Percentiles rank a stretch among this genome's conserved stretches.
These are phyloP conservation scores for Terebella lapidaria DNA, from an alignment of 2,888 invertebrate genomes.

Conservation along the genomic window DNA sequence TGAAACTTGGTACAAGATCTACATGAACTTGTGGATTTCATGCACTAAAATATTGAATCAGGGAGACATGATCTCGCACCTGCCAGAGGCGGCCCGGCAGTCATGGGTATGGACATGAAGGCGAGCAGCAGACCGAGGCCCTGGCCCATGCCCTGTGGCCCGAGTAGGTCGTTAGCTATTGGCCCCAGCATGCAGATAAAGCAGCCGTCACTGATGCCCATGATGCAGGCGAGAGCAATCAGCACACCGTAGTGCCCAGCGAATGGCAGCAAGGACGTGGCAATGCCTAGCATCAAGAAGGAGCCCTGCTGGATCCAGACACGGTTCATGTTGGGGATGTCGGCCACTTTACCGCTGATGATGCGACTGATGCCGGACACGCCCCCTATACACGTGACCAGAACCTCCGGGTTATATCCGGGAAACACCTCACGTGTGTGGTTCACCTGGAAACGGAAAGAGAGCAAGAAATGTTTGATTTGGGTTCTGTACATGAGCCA, in stretches of 20 bases:
- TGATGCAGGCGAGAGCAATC: constrained; percentile 68
- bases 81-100: constrained; percentile 74
- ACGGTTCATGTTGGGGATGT: constrained; percentile 68
- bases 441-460: constrained; percentile 56
- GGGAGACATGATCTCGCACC: too few species aligned
- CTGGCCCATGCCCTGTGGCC: constrained; percentile 74
- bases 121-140: constrained; percentile 87
- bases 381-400: constrained; percentile 79
- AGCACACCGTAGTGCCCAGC: constrained; percentile 62
- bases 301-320: constrained; percentile 63
- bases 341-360: constrained; percentile 77
- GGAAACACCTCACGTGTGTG: constrained; percentile 67
- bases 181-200: constrained; percentile 87
- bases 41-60: too few species aligned
- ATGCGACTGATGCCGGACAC: constrained; percentile 81
- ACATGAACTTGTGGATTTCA: too few species aligned
- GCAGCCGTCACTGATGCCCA: constrained; percentile 89
- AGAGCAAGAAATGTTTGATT: too few species aligned
- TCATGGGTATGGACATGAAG: constrained; percentile 78
- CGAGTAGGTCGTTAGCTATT: constrained; percentile 85
- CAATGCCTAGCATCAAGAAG: constrained; percentile 40
- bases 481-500: too few species aligned
- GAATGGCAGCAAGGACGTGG: constrained; percentile 45
- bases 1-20: too few species aligned
- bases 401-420: constrained; percentile 64